Base-by-base conservation (phyloP, 2,888 invertebrate genomes). In the Ypsolopha sequella region DNA sequence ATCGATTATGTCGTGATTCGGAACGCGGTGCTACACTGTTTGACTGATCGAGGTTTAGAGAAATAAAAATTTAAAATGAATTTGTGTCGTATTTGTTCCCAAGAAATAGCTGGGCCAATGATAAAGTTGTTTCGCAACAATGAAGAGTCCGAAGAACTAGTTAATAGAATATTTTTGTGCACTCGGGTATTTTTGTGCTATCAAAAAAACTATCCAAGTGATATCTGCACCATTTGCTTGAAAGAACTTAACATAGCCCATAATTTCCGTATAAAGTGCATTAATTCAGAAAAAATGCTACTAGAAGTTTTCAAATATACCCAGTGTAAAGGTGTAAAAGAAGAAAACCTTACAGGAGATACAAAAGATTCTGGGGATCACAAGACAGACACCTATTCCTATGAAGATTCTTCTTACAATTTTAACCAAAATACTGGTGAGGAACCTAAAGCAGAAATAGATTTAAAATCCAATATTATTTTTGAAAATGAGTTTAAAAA, bases 21-120 rank as follows among this genome's bases (percentile, higher is more conserved):
- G n/a, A n/a, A n/a, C n/a, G n/a, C n/a, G n/a, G n/a, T n/a, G n/a
- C n/a, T n/a, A n/a, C n/a, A n/a, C 24, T 24, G 2, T 24, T 24
- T 24, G 2, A 24, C 24, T 24, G 4, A 24, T 3, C 24, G 24
- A 24, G 4, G 4, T 24, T 24, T 24, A 2, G 4, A 24, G 24
- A 24, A 24, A 24, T 24, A 24, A n/a, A n/a, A n/a, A n/a, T n/a
- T n/a, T n/a, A n/a, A 24, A 24, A 24, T 39, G 39, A 48, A 57
- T 48, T 55, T 70, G 41, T 84, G 84, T 55, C 64, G 74, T 57
- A 68, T 84, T 58, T 84, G 84, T 65, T 66, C 80, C 52, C 53
- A 58, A 50, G 56, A 56, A 34, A 43, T 46, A 41, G 52, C 50
- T 41, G 47, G 36, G 52, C 50, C 39, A 43, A 53, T 54, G 51